These are phyloP conservation scores for Lochmaea capreae DNA, from an alignment of 2,888 invertebrate genomes.

Conservation along the genomic window DNA sequence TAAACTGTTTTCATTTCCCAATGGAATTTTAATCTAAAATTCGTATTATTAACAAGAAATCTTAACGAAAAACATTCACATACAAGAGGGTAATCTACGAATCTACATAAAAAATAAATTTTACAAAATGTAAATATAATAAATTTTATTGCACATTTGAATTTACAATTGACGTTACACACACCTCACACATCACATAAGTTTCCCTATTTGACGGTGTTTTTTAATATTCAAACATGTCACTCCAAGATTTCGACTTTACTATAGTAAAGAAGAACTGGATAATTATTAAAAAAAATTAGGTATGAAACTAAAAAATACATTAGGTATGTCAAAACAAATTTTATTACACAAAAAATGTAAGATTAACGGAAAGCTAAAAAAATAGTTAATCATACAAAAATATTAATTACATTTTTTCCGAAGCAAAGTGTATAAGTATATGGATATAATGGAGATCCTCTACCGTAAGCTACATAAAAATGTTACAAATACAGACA, in stretches of 20 bases:
- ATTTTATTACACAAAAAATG: slow-evolving; percentile 40
- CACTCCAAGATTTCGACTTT: slow-evolving; percentile 45
- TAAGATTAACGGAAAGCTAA: slow-evolving; percentile 41
- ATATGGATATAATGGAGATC: slow-evolving; percentile 48
- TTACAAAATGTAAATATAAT: neutral
- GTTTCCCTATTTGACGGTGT: slow-evolving; percentile 58
- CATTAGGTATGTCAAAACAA: slow-evolving; percentile 11
- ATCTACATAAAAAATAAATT: neutral
- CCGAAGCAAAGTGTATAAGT: slow-evolving; percentile 37
- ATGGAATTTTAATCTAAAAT: too few species aligned
- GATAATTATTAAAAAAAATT: slow-evolving; percentile 34
- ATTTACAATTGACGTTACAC: slow-evolving; percentile 26
- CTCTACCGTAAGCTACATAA: slow-evolving; percentile 51
- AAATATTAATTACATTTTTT: slow-evolving; percentile 36
- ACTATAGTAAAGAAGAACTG: slow-evolving; percentile 47
- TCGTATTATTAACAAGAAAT: too few species aligned
- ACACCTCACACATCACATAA: slow-evolving; percentile 56
- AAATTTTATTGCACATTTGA: slow-evolving; percentile 15
- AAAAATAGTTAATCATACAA: slow-evolving; percentile 27
- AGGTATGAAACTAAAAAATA: slow-evolving; percentile 49
- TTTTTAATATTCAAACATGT: neutral
- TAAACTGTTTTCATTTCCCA: too few species aligned
- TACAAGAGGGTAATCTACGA: neutral
- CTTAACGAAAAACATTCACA: neutral
- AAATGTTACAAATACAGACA: slow-evolving; percentile 26